Evolutionary conservation across 2,113 vertebrate genomes (phyloP), one percentile per base, ranked within the genome.

Genomic region (Arvicanthis niloticus): DNA sequence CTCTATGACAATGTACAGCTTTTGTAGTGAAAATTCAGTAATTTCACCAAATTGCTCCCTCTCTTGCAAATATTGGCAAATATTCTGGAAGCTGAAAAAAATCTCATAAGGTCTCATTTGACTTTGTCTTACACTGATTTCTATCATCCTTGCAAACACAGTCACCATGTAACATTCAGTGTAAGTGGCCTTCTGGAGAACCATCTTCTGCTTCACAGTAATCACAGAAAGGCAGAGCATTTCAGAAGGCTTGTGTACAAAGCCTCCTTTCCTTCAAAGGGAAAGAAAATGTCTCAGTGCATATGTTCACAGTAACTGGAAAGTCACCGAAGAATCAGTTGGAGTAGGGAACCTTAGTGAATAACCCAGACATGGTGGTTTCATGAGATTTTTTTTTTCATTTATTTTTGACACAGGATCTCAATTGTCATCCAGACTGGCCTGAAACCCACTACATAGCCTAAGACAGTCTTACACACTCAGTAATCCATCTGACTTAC

Each of bases 1-100:
- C 21, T 88, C 34, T 40, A 68, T 5, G 40, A 26, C 70, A 45
- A 76, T 19, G 19, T 26, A n/a, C 56, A 81, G 56, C 37, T 77
- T 90, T 68, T 37, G 62, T 5, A 73, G 8, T 51, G 56, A 29
- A 82, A 85, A 92, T 58, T 65, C 73, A 56, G 65, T 51, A 53
- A 26, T 26, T 88, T 95, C 21, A 51, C 16, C 42, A 96, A 97
- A 72, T 5, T 68, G 22, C 16, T 53, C 70, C 73, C 42, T 84
- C 34, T 29, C 15, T 68, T 80, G 37, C n/a, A 68, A 68, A 68
- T 37, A 68, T 7, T 85, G 51, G 75, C 58, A 70, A 56, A 87
- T 60, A 88, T 21, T 82, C 84, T 84, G 16, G 72, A 88, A 37
- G 76, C 53, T 12, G 24, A 73, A 73, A 34, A 34, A 93, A 77